Percentiles rank a stretch among this genome's conserved stretches.
Evolutionary conservation across 2,113 vertebrate genomes (phyloP).

Genomic region (Sapajus apella): DNA sequence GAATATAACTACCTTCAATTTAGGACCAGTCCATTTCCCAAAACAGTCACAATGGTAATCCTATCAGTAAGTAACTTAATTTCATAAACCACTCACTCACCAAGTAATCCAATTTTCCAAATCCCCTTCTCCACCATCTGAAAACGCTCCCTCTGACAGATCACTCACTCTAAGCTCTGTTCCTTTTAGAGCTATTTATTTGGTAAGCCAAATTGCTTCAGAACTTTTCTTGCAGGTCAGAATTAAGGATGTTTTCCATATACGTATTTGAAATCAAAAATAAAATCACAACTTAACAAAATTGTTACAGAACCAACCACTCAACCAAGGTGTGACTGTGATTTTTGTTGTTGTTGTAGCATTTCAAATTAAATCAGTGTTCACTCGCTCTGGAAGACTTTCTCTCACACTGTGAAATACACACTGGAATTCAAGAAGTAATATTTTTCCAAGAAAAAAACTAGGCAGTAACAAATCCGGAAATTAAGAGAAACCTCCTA

Average conservation of each 20-base stretch:
- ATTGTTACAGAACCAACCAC: neutral
- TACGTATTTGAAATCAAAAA: neutral
- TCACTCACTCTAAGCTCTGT: neutral
- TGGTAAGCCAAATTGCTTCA: neutral
- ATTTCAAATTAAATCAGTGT: neutral
- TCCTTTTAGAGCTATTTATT: neutral
- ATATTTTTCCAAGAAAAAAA: neutral
- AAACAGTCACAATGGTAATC: neutral
- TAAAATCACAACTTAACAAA: neutral
- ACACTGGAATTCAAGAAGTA: neutral
- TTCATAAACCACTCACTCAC: neutral
- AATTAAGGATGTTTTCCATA: neutral
- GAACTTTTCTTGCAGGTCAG: neutral
- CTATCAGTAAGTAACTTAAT: neutral
- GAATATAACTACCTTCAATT: neutral
- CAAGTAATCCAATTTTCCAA: conserved; percentile 49
- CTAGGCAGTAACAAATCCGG: rapidly evolving
- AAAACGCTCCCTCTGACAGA: neutral
- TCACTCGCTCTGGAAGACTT: neutral
- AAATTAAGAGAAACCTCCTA: neutral
- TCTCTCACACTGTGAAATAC: neutral
- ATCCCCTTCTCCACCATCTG: neutral
- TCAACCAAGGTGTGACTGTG: neutral
- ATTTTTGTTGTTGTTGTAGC: no score
- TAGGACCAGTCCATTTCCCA: neutral